phyloP scores from a whole-genome alignment of 2,113 vertebrate species.

The Pteruthius melanotis region DNA sequence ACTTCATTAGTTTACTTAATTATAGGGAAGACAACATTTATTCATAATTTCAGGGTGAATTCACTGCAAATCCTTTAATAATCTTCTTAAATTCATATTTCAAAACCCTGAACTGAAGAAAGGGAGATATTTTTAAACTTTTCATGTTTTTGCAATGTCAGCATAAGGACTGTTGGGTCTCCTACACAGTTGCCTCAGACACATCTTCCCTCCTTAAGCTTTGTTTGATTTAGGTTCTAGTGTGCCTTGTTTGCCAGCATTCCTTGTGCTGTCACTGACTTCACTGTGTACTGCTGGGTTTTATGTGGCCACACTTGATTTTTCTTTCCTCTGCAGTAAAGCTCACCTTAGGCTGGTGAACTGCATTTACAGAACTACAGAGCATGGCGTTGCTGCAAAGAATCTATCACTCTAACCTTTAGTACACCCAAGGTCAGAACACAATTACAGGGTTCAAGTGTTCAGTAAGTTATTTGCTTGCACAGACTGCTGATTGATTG shows the following conservation, averaged over 20 bases:
- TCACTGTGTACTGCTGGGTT: background rate
- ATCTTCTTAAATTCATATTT: conserved; percentile 33
- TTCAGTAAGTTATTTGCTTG: conserved; percentile 55
- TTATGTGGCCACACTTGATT: background rate
- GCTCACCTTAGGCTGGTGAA: conserved; percentile 13
- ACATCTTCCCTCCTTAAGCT: background rate
- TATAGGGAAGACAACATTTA: conserved; percentile 11
- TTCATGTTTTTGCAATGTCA: conserved; percentile 36
- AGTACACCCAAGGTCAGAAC: conserved; percentile 46
- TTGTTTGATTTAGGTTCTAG: background rate
- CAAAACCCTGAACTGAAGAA: conserved; percentile 30
- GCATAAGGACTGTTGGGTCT: background rate
- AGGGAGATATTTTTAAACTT: conserved; percentile 36
- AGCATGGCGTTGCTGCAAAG: background rate
- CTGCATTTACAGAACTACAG: conserved; percentile 6
- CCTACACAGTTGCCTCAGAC: background rate
- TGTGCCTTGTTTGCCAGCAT: background rate
- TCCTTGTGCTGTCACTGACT: background rate
- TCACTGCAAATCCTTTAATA: conserved; percentile 40
- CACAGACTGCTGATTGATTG: conserved; percentile 32
- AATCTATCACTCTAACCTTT: conserved; percentile 33
- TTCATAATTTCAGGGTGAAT: conserved; percentile 2
- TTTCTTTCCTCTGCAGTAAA: background rate
- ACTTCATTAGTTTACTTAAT: conserved; percentile 42
- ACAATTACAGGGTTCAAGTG: conserved; percentile 65